These are phyloP conservation scores for Serranochromis macrocephalus DNA, from an alignment of 2,113 vertebrate genomes.

Conservation along the genomic window DNA sequence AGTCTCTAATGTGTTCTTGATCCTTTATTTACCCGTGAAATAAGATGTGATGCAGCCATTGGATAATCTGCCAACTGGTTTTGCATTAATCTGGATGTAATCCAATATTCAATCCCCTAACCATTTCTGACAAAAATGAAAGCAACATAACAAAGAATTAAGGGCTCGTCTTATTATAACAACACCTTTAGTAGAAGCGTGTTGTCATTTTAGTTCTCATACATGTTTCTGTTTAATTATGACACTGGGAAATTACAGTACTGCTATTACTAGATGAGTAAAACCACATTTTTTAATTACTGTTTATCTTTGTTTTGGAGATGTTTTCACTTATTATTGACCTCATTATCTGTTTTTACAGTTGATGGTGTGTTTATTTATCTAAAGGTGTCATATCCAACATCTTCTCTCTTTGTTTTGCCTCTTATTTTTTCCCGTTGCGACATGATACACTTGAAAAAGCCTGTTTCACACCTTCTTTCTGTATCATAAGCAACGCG, in stretches of 20 bases:
- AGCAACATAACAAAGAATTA: neutral
- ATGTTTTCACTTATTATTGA: neutral
- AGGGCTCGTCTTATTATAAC: neutral
- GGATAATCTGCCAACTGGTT: slow-evolving; percentile 27
- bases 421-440: neutral
- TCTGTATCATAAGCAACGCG: neutral
- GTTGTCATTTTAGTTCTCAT: neutral
- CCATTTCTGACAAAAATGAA: neutral
- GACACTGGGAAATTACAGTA: neutral
- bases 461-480: neutral
- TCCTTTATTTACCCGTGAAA: slow-evolving; percentile 58
- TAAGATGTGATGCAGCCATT: slow-evolving; percentile 44
- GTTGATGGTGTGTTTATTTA: neutral
- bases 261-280: neutral
- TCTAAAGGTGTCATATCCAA: neutral
- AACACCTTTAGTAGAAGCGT: neutral
- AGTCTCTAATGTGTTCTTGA: slow-evolving; percentile 33
- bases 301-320: neutral
- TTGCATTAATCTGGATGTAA: slow-evolving; percentile 28
- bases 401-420: neutral
- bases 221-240: neutral
- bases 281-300: neutral
- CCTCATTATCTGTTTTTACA: neutral
- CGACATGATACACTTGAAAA: neutral
- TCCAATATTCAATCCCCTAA: neutral